Percentiles rank a stretch among this genome's conserved stretches.
Evolutionary conservation across 1,140 invertebrate species (phyloP).

Genomic region (Pteromalus puparum): DNA sequence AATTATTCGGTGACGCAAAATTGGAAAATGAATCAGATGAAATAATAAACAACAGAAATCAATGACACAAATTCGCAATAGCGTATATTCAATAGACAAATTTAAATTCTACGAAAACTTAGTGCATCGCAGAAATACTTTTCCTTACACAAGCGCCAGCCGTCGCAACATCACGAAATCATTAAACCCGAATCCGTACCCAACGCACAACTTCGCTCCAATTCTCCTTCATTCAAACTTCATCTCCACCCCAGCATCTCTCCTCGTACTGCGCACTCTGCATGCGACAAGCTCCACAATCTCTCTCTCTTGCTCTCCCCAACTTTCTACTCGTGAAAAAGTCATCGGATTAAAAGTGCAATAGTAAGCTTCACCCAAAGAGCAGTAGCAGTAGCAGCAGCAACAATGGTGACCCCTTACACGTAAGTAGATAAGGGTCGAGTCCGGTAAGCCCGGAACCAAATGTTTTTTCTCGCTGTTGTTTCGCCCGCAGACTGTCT

Average conservation of each 20-base stretch:
- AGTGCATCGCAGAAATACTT: too few relatives aligned
- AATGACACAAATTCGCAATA: too few relatives aligned
- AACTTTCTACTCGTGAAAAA: not conserved
- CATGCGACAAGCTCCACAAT: not conserved
- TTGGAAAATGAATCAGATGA: not conserved
- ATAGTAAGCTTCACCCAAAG: not conserved
- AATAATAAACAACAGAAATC: too few relatives aligned
- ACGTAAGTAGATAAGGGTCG: not conserved
- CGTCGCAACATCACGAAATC: not conserved
- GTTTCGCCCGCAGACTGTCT: not conserved
- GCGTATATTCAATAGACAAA: too few relatives aligned
- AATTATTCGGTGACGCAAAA: not conserved
- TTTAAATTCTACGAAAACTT: too few relatives aligned
- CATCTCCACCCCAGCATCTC: not conserved
- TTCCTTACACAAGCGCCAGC: too few relatives aligned
- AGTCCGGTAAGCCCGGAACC: not conserved
- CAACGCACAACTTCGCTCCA: not conserved
- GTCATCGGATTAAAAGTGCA: constrained; percentile 7
- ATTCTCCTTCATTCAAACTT: not conserved
- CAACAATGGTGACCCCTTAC: not conserved
- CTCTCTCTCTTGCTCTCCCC: not conserved
- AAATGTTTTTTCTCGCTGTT: not conserved
- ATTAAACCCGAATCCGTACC: not conserved
- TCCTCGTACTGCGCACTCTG: not conserved
- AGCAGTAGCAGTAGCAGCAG: not conserved